Evolutionary conservation across 2,113 vertebrate genomes (phyloP).

Genomic region (Myodes glareolus): DNA sequence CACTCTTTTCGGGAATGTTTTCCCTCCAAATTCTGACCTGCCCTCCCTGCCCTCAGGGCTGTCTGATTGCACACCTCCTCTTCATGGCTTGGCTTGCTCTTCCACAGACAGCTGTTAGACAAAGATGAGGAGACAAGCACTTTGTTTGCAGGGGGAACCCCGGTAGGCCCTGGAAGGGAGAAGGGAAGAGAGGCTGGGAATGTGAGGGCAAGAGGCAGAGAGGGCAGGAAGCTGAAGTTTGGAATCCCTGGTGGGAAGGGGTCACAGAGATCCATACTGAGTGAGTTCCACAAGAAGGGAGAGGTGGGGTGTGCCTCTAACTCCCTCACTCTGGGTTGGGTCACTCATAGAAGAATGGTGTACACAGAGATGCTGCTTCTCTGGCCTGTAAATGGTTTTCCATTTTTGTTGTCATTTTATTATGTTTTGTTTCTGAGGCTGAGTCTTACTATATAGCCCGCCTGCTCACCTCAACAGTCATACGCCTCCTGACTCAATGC

Average conservation of each 20-base stretch:
- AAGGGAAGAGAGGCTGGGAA: rapidly evolving
- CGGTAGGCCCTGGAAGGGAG: not conserved
- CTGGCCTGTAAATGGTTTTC: not conserved
- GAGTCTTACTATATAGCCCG: not conserved
- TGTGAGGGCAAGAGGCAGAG: not conserved
- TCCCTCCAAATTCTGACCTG: not conserved
- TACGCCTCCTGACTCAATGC: not conserved
- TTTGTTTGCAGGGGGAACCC: not conserved
- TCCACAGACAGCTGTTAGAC: not conserved
- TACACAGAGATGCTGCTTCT: rapidly evolving
- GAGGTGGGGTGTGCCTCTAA: not conserved
- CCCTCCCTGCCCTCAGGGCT: rapidly evolving
- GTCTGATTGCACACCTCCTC: not conserved
- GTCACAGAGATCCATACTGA: not conserved
- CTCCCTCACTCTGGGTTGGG: not conserved
- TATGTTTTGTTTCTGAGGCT: not conserved
- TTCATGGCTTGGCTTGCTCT: not conserved
- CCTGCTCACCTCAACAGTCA: not conserved
- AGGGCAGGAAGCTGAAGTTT: not conserved
- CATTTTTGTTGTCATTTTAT: too few species aligned
- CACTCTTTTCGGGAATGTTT: not conserved
- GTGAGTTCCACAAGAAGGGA: not conserved
- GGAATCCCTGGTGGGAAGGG: not conserved
- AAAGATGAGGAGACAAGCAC: not conserved
- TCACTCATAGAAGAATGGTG: not conserved